Conservation (phyloP, 2,797 vertebrate species). For the Lemur catta region DNA sequence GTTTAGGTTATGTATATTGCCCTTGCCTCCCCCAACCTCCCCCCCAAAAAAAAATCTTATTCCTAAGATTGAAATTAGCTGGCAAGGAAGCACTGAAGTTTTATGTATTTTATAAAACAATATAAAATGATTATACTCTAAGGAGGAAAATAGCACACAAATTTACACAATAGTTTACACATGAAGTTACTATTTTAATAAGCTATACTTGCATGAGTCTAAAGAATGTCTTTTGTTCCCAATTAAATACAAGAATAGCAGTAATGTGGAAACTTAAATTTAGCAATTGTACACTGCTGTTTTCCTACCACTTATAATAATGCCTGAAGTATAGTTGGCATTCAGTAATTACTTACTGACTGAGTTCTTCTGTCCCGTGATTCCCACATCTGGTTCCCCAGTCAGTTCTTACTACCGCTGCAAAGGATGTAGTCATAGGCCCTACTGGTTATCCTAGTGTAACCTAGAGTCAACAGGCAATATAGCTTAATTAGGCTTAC, state of each 20-base stretch:
- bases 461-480: not conserved
- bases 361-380: not conserved
- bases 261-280: not conserved
- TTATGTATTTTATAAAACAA: not conserved
- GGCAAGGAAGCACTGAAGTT: not conserved
- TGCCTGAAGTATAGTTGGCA: not conserved
- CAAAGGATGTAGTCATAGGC: not conserved
- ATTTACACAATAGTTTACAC: not conserved
- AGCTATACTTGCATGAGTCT: not conserved
- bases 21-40: too few species aligned
- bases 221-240: constrained; percentile 1
- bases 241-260: not conserved
- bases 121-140: not conserved
- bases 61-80: constrained; percentile 20
- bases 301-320: not conserved
- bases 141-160: not conserved
- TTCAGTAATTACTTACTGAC: not conserved
- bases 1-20: too few species aligned
- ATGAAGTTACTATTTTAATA: constrained; percentile 5
- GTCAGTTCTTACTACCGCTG: not conserved
- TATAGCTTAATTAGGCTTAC: not conserved
- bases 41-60: not conserved
- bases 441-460: not conserved
- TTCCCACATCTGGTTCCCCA: not conserved
- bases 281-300: not conserved